phyloP scores from a whole-genome alignment of 2,113 vertebrate species.

The Colius striatus region DNA sequence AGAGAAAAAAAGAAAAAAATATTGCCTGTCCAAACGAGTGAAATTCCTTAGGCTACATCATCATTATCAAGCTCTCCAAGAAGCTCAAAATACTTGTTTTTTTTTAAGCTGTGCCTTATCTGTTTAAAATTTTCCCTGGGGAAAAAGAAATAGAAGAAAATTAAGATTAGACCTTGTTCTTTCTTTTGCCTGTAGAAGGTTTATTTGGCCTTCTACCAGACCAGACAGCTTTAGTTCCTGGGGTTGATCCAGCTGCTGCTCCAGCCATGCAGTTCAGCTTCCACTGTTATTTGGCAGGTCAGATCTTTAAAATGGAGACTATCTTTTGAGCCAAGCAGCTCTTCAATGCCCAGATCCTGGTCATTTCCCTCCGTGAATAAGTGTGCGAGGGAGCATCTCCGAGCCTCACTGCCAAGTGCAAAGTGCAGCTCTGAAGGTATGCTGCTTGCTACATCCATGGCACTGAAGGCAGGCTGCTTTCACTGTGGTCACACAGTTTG shows the following conservation, averaged over 20 bases:
- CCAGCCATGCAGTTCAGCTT: not conserved
- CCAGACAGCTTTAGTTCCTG: slow-evolving; percentile 40
- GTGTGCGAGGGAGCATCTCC: not conserved
- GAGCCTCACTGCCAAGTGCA: not conserved
- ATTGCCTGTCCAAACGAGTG: slow-evolving; percentile 30
- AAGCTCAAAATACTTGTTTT: slow-evolving; percentile 2
- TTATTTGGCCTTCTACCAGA: slow-evolving; percentile 53
- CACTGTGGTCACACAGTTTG: not conserved
- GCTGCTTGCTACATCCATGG: fast-evolving
- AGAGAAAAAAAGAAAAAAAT: not conserved
- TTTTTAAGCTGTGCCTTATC: slow-evolving; percentile 22
- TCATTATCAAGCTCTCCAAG: not conserved
- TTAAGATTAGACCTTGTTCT: not conserved
- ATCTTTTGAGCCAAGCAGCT: not conserved
- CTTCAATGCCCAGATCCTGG: not conserved
- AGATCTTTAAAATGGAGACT: not conserved
- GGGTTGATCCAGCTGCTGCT: not conserved
- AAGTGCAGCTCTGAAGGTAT: not conserved
- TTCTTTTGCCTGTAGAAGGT: slow-evolving; percentile 41
- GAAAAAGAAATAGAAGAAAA: not conserved
- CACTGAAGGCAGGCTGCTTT: not conserved
- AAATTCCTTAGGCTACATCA: not conserved
- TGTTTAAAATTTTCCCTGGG: not conserved
- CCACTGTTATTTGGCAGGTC: not conserved
- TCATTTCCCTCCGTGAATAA: not conserved